phyloP scores from a whole-genome alignment of 92 coral and sea anemone genomes.

The Diadumene lineata region DNA sequence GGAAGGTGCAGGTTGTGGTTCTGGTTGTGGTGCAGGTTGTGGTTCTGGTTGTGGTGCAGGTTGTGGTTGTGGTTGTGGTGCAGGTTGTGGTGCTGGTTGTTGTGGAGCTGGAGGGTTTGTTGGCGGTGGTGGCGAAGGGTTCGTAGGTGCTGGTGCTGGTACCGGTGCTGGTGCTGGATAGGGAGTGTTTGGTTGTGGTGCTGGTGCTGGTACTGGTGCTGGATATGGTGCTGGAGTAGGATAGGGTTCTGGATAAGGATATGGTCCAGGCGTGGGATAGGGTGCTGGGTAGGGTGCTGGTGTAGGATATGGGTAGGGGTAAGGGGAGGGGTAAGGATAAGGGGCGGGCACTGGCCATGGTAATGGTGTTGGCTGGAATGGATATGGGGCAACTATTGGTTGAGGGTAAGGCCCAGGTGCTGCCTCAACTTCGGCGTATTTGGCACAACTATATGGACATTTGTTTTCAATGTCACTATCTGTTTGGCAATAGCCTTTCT shows the following conservation, averaged over 20 bases:
- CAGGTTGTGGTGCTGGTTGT: constrained; percentile 9
- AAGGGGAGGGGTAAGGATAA: constrained; percentile 18
- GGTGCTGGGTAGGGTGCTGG: constrained; percentile 15
- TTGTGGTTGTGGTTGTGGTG: not conserved
- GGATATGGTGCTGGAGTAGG: constrained; percentile 10
- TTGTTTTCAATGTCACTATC: not conserved
- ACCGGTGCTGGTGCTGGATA: constrained; percentile 1
- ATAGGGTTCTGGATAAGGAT: constrained; percentile 5
- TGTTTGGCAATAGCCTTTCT: constrained; percentile 42
- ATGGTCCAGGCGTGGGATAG: constrained; percentile 22
- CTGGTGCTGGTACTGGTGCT: constrained; percentile 5
- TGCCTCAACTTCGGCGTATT: not conserved
- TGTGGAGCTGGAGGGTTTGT: constrained; percentile 2
- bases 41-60: not conserved
- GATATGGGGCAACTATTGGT: constrained; percentile 45
- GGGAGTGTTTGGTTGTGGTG: not conserved
- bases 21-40: not conserved
- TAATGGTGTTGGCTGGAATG: constrained; percentile 41
- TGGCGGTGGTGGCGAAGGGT: not conserved
- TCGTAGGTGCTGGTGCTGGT: not conserved
- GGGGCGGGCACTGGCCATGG: constrained; percentile 21
- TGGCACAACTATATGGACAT: constrained; percentile 57
- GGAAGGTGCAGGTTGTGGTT: not conserved
- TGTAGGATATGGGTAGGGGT: not conserved
- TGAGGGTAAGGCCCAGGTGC: constrained; percentile 41